phyloP scores from a whole-genome alignment of 2,113 vertebrate genomes.

The Zosterops pallidus region DNA sequence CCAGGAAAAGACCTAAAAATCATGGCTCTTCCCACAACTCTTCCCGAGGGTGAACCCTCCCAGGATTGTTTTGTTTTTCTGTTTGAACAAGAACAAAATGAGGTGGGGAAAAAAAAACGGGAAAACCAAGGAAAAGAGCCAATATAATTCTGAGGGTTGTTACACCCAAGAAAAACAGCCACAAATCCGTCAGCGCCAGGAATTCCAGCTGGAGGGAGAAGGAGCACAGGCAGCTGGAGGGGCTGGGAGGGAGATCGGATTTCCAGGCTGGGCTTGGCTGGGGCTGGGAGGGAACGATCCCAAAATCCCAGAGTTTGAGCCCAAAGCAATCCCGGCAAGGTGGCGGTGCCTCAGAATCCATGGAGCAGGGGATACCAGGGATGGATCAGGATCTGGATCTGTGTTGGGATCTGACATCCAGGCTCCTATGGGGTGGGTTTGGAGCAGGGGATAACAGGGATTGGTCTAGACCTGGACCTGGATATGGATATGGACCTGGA shows the following conservation, averaged over 20 bases:
- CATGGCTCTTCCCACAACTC: rapidly evolving
- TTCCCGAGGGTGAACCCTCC: neutral
- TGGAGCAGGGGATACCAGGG: neutral
- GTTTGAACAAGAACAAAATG: neutral
- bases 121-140: neutral
- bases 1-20: neutral
- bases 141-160: neutral
- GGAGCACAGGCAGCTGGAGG: neutral
- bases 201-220: neutral
- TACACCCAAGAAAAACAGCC: conserved; percentile 40
- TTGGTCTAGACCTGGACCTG: too few relatives aligned
- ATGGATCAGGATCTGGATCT: neutral
- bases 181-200: neutral
- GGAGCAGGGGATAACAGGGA: too few relatives aligned
- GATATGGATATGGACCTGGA: too few relatives aligned
- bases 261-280: neutral
- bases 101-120: rapidly evolving
- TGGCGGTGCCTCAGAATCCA: neutral
- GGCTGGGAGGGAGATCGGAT: neutral
- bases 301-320: neutral
- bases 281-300: neutral
- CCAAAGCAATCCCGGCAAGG: neutral
- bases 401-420: too few relatives aligned
- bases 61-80: neutral
- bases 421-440: too few relatives aligned